Evolutionary conservation across 2,797 vertebrate species (phyloP).

Genomic region (Mastacembelus armatus): DNA sequence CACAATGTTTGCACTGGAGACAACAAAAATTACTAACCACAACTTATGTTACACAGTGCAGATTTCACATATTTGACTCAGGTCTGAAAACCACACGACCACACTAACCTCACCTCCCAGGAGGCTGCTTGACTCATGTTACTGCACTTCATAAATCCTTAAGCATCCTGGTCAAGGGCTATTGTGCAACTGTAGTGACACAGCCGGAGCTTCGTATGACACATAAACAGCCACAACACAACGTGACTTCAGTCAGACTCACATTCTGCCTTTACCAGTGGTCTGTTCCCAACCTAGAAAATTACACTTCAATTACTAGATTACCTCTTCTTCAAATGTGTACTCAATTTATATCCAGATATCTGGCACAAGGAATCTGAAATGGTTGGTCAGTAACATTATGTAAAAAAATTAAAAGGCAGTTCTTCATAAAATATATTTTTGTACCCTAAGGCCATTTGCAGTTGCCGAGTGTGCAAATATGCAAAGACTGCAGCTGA

Average conservation of each 20-base stretch:
- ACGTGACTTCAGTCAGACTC: constrained; percentile 19
- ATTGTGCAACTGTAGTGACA: constrained; percentile 57
- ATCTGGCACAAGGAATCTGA: neutral
- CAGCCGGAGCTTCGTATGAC: constrained; percentile 34
- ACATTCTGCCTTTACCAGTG: constrained; percentile 6
- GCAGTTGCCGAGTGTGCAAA: neutral
- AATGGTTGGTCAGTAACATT: neutral
- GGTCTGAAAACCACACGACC: constrained; percentile 55
- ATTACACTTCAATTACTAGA: constrained; percentile 26
- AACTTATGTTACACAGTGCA: constrained; percentile 49
- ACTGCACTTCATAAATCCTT: constrained; percentile 58
- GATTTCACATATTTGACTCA: constrained; percentile 60
- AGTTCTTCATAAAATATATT: too few relatives aligned
- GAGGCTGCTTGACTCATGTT: constrained; percentile 49
- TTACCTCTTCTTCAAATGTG: constrained; percentile 9
- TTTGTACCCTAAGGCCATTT: neutral
- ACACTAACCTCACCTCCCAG: constrained; percentile 55
- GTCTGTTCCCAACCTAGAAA: constrained; percentile 18
- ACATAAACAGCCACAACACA: constrained; percentile 41
- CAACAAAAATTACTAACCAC: constrained; percentile 30
- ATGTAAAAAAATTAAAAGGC: too few relatives aligned
- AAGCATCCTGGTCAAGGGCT: constrained; percentile 32
- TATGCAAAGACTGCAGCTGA: too few relatives aligned
- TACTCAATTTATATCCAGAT: constrained; percentile 20
- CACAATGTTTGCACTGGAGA: neutral